These are phyloP conservation scores for Cichlasoma orientale DNA, from an alignment of 2,797 vertebrate species.

Conservation along the genomic window DNA sequence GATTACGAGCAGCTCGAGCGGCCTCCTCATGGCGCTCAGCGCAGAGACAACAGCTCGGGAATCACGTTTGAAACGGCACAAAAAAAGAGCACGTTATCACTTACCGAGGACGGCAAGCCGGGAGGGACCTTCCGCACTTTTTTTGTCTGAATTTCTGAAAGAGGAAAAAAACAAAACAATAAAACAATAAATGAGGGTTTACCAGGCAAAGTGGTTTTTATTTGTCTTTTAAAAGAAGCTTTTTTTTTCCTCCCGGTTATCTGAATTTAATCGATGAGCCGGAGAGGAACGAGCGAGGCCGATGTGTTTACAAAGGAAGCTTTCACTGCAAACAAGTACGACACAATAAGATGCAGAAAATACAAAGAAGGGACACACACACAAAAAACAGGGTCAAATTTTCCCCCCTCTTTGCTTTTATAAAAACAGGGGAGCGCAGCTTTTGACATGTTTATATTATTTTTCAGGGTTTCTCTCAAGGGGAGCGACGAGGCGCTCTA, in stretches of 20 bases:
- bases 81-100: constrained; percentile 66
- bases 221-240: constrained; percentile 13
- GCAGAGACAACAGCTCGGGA: not conserved
- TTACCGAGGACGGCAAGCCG: constrained; percentile 96
- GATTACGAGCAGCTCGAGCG: constrained; percentile 22
- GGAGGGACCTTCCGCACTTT: constrained; percentile 97
- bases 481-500: constrained; percentile 52
- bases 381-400: constrained; percentile 12
- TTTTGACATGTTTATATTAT: constrained; percentile 56
- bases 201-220: constrained; percentile 29
- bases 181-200: constrained; percentile 40
- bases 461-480: constrained; percentile 66
- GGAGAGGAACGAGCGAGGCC: constrained; percentile 27
- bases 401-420: constrained; percentile 1
- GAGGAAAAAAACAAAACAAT: constrained; percentile 20
- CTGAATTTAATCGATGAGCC: constrained; percentile 45
- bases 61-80: not conserved
- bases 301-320: constrained; percentile 41
- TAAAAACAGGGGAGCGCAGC: constrained; percentile 35
- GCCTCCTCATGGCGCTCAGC: not conserved
- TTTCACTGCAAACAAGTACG: constrained; percentile 39
- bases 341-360: constrained; percentile 34
- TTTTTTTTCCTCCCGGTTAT: constrained; percentile 13
- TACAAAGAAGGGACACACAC: constrained; percentile 6
- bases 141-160: constrained; percentile 93